Evolutionary conservation across 2,888 invertebrate species (phyloP), one percentile per base, ranked within the genome.

Genomic region (Brachypalpus laphriformis): DNA sequence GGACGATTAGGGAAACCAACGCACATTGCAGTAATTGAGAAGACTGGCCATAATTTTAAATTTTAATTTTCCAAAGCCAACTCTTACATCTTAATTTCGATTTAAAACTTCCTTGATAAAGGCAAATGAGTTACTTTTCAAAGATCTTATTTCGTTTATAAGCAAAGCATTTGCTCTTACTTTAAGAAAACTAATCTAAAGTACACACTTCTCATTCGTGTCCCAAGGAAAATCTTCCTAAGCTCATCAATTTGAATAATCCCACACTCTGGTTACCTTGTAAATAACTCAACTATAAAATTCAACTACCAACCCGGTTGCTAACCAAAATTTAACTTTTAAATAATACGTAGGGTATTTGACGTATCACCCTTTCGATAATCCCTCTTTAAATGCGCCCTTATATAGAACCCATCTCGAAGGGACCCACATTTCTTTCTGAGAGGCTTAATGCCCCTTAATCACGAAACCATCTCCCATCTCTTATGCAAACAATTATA

Each of bases 401-500:
- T 7, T n/a, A 45, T 3, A 70, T 3, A 71, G 5, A 20, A 47
- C 14, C 37, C 61, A 16, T 22, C 45, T 54, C 54, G 1, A 18
- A 49, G 49, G 11, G 40, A 28, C 59, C 49, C 42, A 54, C 49
- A 77, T 54, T 42, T 51, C 51, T 31, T 18, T 34, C 42, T 20
- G 20, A 25, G n/a, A 6, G 22, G 16, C 45, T 82, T 59, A 65
- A 59, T 37, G 51, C 31, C 71, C 59, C 63, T 77, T 61, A 71
- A 77, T 77, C 70, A 82, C 37, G 40, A 57, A 59, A 54, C 40
- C 37, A 61, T 70, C 51, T 71, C 51, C 51, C 66, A 77, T 70
- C 31, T 51, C 74, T 57, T 70, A 71, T 72, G 71, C 77, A 71
- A 77, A 51, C 82, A 77, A 77, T 82, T 82, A 82, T 65, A 42